These are phyloP conservation scores for Charina bottae DNA, from an alignment of 2,113 vertebrate species.

Conservation along the genomic window DNA sequence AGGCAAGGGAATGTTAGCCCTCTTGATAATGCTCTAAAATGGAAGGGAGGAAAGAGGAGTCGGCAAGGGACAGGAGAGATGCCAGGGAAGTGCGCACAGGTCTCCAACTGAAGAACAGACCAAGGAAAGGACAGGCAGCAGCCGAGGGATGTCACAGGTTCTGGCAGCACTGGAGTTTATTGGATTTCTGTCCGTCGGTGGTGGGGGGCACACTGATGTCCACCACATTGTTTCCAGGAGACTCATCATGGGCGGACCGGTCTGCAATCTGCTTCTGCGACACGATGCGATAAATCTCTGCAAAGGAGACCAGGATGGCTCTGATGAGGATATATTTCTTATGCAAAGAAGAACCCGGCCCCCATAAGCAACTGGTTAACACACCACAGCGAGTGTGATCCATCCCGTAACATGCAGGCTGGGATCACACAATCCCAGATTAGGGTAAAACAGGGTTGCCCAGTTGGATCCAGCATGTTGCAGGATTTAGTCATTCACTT, in stretches of 20 bases:
- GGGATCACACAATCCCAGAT: no score
- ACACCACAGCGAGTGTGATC: no score
- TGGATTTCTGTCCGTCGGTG: constrained; percentile 91
- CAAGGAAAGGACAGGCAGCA: constrained; percentile 48
- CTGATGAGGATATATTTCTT: fast-evolving
- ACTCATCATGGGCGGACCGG: constrained; percentile 89
- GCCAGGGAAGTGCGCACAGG: constrained; percentile 70
- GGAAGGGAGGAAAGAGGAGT: constrained; percentile 53
- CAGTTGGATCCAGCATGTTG: no score
- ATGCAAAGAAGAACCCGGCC: no score
- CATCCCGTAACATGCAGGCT: no score
- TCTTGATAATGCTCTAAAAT: constrained; percentile 64
- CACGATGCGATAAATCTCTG: constrained; percentile 97
- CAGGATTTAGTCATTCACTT: no score
- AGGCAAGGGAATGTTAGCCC: constrained; percentile 73
- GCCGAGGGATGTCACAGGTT: constrained; percentile 84
- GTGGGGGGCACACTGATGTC: constrained; percentile 97
- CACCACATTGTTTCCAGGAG: constrained; percentile 96
- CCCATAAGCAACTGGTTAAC: background rate
- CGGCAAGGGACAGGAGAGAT: constrained; percentile 66
- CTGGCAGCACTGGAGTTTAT: constrained; percentile 95
- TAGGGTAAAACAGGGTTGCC: no score
- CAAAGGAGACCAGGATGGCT: background rate
- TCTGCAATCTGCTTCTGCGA: constrained; percentile 97
- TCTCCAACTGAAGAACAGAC: constrained; percentile 74